A percentile compares a stretch with the other conserved stretches of the same genome.
These are phyloP conservation scores for Chrysotoxum bicinctum DNA, from an alignment of 2,888 invertebrate species.

Conservation along the genomic window DNA sequence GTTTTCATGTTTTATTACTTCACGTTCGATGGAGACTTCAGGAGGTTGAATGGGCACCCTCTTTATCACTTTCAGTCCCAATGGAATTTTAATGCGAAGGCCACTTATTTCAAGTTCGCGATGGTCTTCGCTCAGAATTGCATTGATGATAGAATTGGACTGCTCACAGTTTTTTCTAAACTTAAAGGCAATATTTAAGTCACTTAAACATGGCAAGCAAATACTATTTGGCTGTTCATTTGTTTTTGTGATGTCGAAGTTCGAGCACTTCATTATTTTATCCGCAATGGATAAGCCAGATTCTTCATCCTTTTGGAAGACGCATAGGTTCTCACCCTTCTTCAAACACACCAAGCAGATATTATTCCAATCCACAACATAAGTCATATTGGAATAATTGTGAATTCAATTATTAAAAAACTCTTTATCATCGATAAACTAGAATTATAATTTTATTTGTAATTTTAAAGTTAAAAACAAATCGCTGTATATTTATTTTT, in stretches of 20 bases:
- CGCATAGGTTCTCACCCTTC: slow-evolving; percentile 76
- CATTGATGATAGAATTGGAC: slow-evolving; percentile 78
- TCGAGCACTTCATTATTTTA: slow-evolving; percentile 79
- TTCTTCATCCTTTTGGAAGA: slow-evolving; percentile 77
- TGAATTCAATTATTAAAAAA: neutral
- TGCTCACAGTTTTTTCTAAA: slow-evolving; percentile 79
- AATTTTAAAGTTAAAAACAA: slow-evolving; percentile 10
- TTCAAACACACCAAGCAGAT: slow-evolving; percentile 80
- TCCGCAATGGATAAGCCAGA: slow-evolving; percentile 77
- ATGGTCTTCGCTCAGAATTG: slow-evolving; percentile 73
- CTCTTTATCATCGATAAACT: neutral
- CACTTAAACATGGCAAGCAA: slow-evolving; percentile 77
- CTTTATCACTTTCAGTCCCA: slow-evolving; percentile 75
- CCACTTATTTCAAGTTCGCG: slow-evolving; percentile 63
- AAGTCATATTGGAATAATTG: slow-evolving; percentile 55
- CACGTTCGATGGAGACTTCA: neutral
- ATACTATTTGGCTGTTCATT: slow-evolving; percentile 79
- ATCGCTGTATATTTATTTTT: slow-evolving; percentile 1
- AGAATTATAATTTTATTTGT: neutral
- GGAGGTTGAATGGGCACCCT: slow-evolving; percentile 53
- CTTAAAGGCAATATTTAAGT: slow-evolving; percentile 78
- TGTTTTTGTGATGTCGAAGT: slow-evolving; percentile 74
- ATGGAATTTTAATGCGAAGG: slow-evolving; percentile 75
- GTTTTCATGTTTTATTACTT: slow-evolving; percentile 45
- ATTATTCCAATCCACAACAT: slow-evolving; percentile 77